phyloP scores from a whole-genome alignment of 2,797 vertebrate genomes.

The Mormyrus proboscirostris region DNA sequence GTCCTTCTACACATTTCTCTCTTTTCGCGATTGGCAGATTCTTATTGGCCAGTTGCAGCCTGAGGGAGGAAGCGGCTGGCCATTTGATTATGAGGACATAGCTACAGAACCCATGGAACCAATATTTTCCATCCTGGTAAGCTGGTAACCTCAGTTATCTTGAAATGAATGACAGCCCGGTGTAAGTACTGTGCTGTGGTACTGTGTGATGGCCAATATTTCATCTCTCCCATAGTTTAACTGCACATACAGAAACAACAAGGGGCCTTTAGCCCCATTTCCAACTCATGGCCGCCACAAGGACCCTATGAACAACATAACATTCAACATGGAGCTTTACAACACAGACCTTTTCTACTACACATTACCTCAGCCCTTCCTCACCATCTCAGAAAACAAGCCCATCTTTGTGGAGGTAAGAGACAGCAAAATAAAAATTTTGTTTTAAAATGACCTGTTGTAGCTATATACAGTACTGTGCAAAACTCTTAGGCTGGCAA shows the following conservation, averaged over 20 bases:
- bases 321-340: constrained; percentile 82
- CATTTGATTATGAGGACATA: constrained; percentile 66
- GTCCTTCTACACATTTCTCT: background rate
- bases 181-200: constrained; percentile 14
- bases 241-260: constrained; percentile 68
- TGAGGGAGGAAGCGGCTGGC: constrained; percentile 74
- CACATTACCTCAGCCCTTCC: constrained; percentile 45
- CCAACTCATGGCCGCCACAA: constrained; percentile 26
- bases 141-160: constrained; percentile 29
- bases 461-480: background rate
- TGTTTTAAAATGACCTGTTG: background rate
- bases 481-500: no score
- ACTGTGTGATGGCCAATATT: constrained; percentile 16
- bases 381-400: constrained; percentile 51
- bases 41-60: constrained; percentile 67
- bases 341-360: constrained; percentile 50
- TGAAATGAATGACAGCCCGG: background rate
- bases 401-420: constrained; percentile 63
- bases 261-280: constrained; percentile 28
- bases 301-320: constrained; percentile 56
- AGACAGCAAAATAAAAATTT: background rate
- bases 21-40: constrained; percentile 59
- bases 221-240: constrained; percentile 71
- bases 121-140: constrained; percentile 59
- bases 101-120: constrained; percentile 36